These are phyloP conservation scores for Pediacus dermestoides DNA, from an alignment of 2,888 invertebrate species.

Conservation along the genomic window DNA sequence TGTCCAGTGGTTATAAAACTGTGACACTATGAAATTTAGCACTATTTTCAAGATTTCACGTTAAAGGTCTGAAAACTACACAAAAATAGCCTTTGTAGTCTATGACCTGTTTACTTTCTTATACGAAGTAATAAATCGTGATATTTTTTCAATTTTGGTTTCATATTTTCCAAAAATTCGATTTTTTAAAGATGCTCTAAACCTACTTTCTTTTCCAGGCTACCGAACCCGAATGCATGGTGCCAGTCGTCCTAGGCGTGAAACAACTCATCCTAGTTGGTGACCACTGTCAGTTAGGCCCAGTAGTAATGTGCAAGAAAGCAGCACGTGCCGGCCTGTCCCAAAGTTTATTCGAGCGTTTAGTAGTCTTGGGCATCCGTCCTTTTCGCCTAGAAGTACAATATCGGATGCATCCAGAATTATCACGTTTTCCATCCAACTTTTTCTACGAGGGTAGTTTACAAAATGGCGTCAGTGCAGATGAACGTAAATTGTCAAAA, in stretches of 20 bases:
- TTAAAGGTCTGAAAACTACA: too few species aligned
- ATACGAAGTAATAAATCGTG: too few species aligned
- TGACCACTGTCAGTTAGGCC: constrained; percentile 98
- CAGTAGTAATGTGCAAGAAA: constrained; percentile 99
- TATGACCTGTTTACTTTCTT: too few species aligned
- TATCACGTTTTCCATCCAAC: constrained; percentile 88
- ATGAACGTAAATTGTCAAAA: constrained; percentile 82
- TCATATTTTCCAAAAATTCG: constrained; percentile 15
- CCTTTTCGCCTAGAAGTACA: constrained; percentile 97
- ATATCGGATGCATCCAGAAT: constrained; percentile 97
- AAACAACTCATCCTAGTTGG: constrained; percentile 96
- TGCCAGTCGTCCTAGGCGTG: constrained; percentile 96
- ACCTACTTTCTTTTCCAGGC: constrained; percentile 51
- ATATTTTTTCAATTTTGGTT: constrained; percentile 10
- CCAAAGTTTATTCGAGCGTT: constrained; percentile 93
- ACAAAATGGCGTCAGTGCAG: constrained; percentile 98
- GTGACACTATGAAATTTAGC: too few species aligned
- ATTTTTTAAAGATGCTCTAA: constrained; percentile 49
- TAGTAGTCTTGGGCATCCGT: constrained; percentile 94
- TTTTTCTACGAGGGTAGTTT: constrained; percentile 99
- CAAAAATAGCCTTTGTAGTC: too few species aligned
- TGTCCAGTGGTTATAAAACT: too few species aligned
- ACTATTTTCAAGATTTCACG: too few species aligned
- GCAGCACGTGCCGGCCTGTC: constrained; percentile 95
- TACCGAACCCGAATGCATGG: constrained; percentile 98